These are phyloP conservation scores for Stigmatopora nigra DNA, from an alignment of 2,113 vertebrate genomes.

Conservation along the genomic window DNA sequence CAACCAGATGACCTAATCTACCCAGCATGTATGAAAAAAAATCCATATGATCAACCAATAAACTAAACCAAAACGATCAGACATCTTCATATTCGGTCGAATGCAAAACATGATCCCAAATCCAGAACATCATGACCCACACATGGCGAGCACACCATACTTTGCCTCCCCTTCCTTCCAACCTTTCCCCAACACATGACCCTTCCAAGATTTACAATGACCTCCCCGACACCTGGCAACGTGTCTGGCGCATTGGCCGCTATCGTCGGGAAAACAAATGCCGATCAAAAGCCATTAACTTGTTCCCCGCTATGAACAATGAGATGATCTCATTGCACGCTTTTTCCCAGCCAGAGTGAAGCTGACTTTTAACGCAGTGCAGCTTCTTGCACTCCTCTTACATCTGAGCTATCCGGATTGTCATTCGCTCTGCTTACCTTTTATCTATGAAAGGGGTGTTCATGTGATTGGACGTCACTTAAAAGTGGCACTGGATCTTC, in stretches of 20 bases:
- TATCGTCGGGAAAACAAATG: constrained; percentile 47
- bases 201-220: constrained; percentile 40
- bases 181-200: constrained; percentile 43
- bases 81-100: background rate
- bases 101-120: background rate
- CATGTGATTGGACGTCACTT: background rate
- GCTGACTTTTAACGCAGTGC: constrained; percentile 13
- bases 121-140: background rate
- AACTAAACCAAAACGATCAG: background rate
- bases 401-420: too few species aligned
- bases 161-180: constrained; percentile 21
- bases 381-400: constrained; percentile 13
- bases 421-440: too few species aligned
- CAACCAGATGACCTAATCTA: too few species aligned
- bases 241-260: constrained; percentile 27
- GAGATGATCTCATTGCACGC: constrained; percentile 24
- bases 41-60: background rate
- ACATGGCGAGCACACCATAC: background rate
- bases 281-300: constrained; percentile 43
- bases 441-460: background rate
- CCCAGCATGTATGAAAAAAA: background rate
- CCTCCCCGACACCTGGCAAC: constrained; percentile 12
- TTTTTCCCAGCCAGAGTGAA: background rate
- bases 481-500: background rate
- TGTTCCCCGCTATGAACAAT: constrained; percentile 31